Evolutionary conservation across 2,888 invertebrate species (phyloP).

Genomic region (Xestia xanthographa): DNA sequence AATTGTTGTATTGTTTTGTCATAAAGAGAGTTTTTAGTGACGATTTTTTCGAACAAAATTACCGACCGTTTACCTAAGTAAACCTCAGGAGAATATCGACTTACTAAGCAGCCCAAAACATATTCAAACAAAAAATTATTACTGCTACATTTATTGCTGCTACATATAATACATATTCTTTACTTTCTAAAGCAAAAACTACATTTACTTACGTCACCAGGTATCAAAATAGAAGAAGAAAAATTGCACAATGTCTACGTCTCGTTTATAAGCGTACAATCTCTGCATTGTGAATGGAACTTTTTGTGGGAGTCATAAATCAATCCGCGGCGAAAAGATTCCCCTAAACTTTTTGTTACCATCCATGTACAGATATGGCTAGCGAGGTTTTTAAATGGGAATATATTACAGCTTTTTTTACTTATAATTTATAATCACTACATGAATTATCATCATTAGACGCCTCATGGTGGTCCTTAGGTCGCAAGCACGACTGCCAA

Average conservation of each 20-base stretch:
- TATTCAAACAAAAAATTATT: no score
- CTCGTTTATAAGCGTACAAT: conserved; percentile 60
- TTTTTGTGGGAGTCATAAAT: conserved; percentile 73
- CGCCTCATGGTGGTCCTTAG: not conserved
- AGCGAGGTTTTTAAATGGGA: conserved; percentile 25
- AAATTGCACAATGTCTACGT: conserved; percentile 52
- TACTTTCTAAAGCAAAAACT: conserved; percentile 43
- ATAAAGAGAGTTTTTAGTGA: not conserved
- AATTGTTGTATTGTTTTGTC: no score
- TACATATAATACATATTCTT: not conserved
- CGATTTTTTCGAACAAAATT: no score
- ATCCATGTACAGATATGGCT: conserved; percentile 63
- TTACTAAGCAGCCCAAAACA: not conserved
- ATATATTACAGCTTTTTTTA: not conserved
- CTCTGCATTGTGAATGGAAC: conserved; percentile 51
- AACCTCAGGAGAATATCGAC: not conserved
- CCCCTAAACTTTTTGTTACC: conserved; percentile 72
- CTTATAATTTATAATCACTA: not conserved
- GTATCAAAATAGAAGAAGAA: conserved; percentile 59
- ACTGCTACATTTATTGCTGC: conserved; percentile 7
- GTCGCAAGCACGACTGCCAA: not conserved
- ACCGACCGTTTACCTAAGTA: not conserved
- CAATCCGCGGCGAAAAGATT: conserved; percentile 72
- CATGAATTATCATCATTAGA: not conserved
- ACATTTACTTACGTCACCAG: conserved; percentile 49